Base-by-base conservation (phyloP, 2,113 vertebrate genomes). In the Hiodon tergisus region DNA sequence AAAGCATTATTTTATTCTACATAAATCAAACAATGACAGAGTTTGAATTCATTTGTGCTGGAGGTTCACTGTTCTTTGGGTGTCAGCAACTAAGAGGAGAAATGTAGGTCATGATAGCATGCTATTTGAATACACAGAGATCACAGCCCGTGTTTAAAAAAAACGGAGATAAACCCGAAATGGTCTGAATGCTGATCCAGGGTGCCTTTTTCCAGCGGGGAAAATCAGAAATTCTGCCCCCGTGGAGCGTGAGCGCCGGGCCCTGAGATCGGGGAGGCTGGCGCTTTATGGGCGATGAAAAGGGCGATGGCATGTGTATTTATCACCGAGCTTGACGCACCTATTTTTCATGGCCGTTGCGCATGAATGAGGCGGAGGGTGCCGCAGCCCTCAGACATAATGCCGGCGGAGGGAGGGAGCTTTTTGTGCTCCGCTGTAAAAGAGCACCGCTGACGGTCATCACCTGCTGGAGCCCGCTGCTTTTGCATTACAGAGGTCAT, bases 41-140 rank as follows among this genome's bases (percentile, higher is more conserved):
- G 75, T 83, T n/a, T 52, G 59, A 70, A 68, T 70, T 76, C 60
- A 76, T 70, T 67, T 69, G 67, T 85, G 79, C 58, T 78, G 59
- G 62, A 73, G 81, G 82, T 57, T 60, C 77, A 82, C 80, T 79
- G 80, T 88, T 87, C 79, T 80, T 76, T 8, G 65, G 82, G 80
- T 83, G 87, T 88, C 88, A 88, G 89, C 86, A 67, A 83, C 84
- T 85, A 81, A 70, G 74, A 69, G 48, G 72, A 72, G 78, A 86
- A 73, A 88, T 88, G 83, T 88, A 86, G 88, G 89, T 88, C 87
- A 89, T 74, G 81, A 83, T 73, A 81, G 83, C 79, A 83, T 80
- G 84, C 78, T 66, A 84, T 86, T 83, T 75, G 88, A 88, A 88
- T 87, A 88, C 83, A 83, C 81, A 87, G 81, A 86, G 80, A 86